phyloP scores from a whole-genome alignment of 2,888 invertebrate genomes.

The Andrena hattorfiana region DNA sequence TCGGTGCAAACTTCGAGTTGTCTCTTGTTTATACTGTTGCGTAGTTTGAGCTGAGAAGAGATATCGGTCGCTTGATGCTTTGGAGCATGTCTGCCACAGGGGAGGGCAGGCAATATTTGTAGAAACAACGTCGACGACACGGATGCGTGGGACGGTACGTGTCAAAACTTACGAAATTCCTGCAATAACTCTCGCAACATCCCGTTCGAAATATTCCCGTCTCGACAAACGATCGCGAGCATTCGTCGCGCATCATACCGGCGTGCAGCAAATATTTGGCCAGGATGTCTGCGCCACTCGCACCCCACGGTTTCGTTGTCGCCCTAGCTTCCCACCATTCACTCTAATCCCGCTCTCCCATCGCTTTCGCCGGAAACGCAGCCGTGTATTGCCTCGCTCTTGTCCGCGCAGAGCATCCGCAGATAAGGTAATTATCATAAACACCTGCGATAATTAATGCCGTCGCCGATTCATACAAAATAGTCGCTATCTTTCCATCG shows the following conservation, averaged over 20 bases:
- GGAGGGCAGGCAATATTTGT: too few species aligned
- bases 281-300: neutral
- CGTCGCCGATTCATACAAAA: neutral
- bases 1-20: too few species aligned
- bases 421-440: conserved; percentile 16
- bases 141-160: too few species aligned
- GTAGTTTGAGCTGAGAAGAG: too few species aligned
- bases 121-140: too few species aligned
- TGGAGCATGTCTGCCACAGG: too few species aligned
- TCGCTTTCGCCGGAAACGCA: neutral
- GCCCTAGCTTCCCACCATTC: neutral
- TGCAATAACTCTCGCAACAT: too few species aligned
- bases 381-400: neutral
- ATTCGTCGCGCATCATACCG: neutral
- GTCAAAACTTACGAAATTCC: too few species aligned
- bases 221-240: neutral
- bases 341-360: neutral
- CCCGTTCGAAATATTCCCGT: neutral
- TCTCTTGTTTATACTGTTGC: too few species aligned
- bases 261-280: neutral
- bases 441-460: conserved; percentile 1
- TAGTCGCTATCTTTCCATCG: neutral
- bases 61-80: too few species aligned
- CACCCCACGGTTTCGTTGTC: neutral
- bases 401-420: neutral